Evolutionary conservation across 2,797 vertebrate genomes (phyloP).

Genomic region (Todus mexicanus): DNA sequence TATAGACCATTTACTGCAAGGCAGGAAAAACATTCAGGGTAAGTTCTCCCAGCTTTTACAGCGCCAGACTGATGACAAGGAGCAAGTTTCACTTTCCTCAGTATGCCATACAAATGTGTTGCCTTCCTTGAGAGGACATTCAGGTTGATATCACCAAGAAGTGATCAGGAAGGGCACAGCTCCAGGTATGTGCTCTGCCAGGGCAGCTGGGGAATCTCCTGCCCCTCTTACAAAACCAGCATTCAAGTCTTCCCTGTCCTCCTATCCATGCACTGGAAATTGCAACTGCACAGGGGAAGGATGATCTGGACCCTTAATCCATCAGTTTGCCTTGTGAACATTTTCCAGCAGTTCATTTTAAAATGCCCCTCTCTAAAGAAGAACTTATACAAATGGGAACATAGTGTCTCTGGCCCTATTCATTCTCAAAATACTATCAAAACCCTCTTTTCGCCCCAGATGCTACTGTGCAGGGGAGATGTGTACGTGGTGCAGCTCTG

Average conservation of each 20-base stretch:
- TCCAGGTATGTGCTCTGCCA: not conserved
- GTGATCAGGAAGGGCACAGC: not conserved
- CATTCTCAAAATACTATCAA: not conserved
- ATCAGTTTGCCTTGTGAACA: not conserved
- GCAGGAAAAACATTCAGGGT: not conserved
- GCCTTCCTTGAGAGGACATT: not conserved
- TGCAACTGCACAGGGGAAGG: not conserved
- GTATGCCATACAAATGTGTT: not conserved
- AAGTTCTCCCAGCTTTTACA: not conserved
- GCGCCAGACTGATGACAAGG: not conserved
- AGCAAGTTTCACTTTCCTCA: not conserved
- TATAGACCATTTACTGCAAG: not conserved
- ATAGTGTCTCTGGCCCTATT: not conserved
- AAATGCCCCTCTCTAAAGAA: not conserved
- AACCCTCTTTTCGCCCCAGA: not conserved
- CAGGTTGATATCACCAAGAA: not conserved
- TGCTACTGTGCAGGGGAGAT: fast-evolving
- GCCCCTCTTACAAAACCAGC: not conserved
- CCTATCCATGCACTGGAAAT: not conserved
- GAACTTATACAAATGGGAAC: not conserved
- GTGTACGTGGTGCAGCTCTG: not conserved
- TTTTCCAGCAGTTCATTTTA: not conserved
- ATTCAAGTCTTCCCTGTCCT: not conserved
- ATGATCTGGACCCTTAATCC: not conserved
- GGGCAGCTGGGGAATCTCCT: not conserved